Percentiles rank a stretch among this genome's conserved stretches.
Evolutionary conservation across 30 jellyfish, hydroid and myxozoan species (phyloP).

Genomic region (Aurelia sp.): DNA sequence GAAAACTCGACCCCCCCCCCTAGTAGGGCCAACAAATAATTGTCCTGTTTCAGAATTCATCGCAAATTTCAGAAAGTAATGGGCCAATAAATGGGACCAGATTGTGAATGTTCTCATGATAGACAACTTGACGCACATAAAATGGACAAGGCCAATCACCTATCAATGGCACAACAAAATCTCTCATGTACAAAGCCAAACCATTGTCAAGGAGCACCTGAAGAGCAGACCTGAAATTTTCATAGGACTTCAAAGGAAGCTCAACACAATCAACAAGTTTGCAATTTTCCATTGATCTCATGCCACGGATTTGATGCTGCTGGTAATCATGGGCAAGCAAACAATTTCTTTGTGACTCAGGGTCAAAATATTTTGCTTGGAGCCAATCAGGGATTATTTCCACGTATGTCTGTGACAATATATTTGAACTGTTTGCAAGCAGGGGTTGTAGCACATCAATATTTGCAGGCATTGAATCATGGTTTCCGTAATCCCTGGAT

Average conservation of each 20-base stretch:
- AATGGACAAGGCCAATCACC: slow-evolving; percentile 15
- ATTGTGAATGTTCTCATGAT: not conserved
- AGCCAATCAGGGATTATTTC: slow-evolving; percentile 49
- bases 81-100: not conserved
- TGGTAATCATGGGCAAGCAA: slow-evolving; percentile 50
- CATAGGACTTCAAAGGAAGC: slow-evolving; percentile 38
- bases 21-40: no score
- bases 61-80: no score
- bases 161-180: slow-evolving; percentile 32
- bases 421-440: not conserved
- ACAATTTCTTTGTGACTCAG: slow-evolving; percentile 45
- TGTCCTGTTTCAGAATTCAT: no score
- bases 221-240: slow-evolving; percentile 30
- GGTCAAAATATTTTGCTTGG: slow-evolving; percentile 34
- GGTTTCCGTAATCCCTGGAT: not conserved
- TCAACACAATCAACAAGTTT: slow-evolving; percentile 48
- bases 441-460: not conserved
- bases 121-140: slow-evolving; percentile 20
- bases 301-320: not conserved
- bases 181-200: slow-evolving; percentile 5
- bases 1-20: no score
- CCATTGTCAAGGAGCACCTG: slow-evolving; percentile 25
- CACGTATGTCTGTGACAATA: slow-evolving; percentile 23
- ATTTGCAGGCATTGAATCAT: slow-evolving; percentile 7
- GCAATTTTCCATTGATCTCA: slow-evolving; percentile 51